Base-by-base conservation (phyloP, 2,888 invertebrate species). In the Dryobota labecula region DNA sequence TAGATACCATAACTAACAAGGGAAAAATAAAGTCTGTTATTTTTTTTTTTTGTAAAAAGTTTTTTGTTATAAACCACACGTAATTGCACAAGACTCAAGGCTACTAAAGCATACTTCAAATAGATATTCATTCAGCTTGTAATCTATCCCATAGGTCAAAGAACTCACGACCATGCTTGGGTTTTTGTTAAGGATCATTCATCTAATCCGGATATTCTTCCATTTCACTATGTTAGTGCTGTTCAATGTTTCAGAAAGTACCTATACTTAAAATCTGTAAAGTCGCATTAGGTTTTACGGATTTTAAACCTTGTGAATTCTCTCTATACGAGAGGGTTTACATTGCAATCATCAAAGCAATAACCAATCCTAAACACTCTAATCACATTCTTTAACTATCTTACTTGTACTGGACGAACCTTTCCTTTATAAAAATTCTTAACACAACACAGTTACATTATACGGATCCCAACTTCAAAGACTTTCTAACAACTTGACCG, bases 401-500 rank as follows among this genome's bases (percentile, higher is more conserved):
- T 13, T 20, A 18, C 27, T 38, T 27, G 9, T 20, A 41, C 33
- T 45, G 27, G 54, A 74, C 27, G 20, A 45, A 13, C 8, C 11
- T 36, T 70, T 30, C 20, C 20, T 8, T 24, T 13, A 41, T 33
- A 43, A 67, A 53, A 68, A 47, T 24, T 70, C 20, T 20, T 49
- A 47, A 56, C 8, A 27, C 27, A 58, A 45, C 13, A 56, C 27
- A 27, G 56, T 24, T 36, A 24, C 27, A 43, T 18, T 18, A 5
- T 43, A 13, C 36, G 6, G 13, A 41, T 8, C n/a, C 18, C 11
- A 15, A 62, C 51, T 58, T 75, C 56, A 70, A 77, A 61, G 56
- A 8, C 30, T 63, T 47, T 51, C 0, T 56, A 57, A 70, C 61
- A 45, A 57, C 45, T 69, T 38, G 56, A 33, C 38, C 15, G 24